Evolutionary conservation across 2,113 vertebrate species (phyloP), one percentile per base, ranked within the genome.

Genomic region (Triplophysa rosa): DNA sequence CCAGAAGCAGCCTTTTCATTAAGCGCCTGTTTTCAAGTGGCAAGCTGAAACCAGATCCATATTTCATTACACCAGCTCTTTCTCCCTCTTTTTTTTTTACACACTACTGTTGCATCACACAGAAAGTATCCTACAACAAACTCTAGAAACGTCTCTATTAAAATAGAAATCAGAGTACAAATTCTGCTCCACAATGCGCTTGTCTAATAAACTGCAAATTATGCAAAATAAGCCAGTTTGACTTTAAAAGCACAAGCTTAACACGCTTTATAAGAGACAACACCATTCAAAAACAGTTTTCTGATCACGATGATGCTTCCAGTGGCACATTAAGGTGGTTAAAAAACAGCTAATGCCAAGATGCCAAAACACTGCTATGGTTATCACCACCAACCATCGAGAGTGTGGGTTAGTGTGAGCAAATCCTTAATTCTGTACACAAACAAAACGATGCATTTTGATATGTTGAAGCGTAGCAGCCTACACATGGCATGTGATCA

Each of bases 1-100:
- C 58, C 70, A 79, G 47, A 82, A 82, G 85, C 80, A 84, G 83
- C 82, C 84, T 89, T 93, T 93, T 93, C 89, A 94, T 92, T 93
- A 91, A 86, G 88, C 84, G 82, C 86, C 82, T 83, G 86, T 91
- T 92, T 90, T 89, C 89, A 83, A 88, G 88, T 86, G 87, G 86
- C 85, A 85, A 85, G 83, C 86, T 75, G 77, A 82, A 86, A 77
- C 90, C 84, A 89, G 88, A 93, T 91, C 93, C 86, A 93, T 92
- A 92, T 90, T 92, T 92, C 89, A 92, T 91, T 91, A 91, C 86
- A 86, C 82, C 81, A 87, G 85, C 85, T 82, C 8, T 70, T 9
- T 77, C 58, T 54, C 52, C 24, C n/a, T 58, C 65, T 67, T 79
- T 9, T n/a, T 9, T 33, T 52, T 73, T 42, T 64, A 64, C 24